These are phyloP conservation scores for Esperia sulphurella DNA, from an alignment of 2,888 invertebrate species.

Conservation along the genomic window DNA sequence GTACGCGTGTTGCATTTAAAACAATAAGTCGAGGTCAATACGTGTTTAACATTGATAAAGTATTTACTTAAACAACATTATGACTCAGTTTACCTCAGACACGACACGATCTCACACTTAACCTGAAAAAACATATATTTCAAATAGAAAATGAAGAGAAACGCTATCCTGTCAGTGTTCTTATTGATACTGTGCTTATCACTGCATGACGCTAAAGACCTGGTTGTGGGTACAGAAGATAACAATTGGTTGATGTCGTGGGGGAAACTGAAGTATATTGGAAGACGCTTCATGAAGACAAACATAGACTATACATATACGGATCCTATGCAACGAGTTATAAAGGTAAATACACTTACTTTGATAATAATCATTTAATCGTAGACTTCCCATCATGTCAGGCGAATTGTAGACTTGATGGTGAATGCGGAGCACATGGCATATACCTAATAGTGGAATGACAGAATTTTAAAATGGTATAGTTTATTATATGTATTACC, in stretches of 20 bases:
- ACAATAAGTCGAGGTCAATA: slow-evolving; percentile 37
- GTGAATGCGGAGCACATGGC: no score
- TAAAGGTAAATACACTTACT: slow-evolving; percentile 43
- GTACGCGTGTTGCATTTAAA: neutral
- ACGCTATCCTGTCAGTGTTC: slow-evolving; percentile 30
- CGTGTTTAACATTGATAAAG: slow-evolving; percentile 35
- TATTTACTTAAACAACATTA: slow-evolving; percentile 32
- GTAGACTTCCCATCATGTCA: no score
- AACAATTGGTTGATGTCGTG: slow-evolving; percentile 64
- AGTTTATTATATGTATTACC: no score
- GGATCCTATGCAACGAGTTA: slow-evolving; percentile 56
- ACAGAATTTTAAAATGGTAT: no score
- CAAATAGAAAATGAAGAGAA: slow-evolving; percentile 44
- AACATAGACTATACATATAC: slow-evolving; percentile 60
- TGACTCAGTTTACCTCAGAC: slow-evolving; percentile 18
- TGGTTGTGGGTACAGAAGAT: slow-evolving; percentile 51
- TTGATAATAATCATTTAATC: neutral
- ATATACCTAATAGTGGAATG: no score
- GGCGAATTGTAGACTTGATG: no score
- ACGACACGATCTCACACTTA: slow-evolving; percentile 24
- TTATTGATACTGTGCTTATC: slow-evolving; percentile 40
- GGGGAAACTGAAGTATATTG: slow-evolving; percentile 47
- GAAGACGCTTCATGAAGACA: slow-evolving; percentile 47
- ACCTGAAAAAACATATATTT: slow-evolving; percentile 32
- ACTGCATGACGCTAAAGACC: slow-evolving; percentile 51